These are phyloP conservation scores for Ormyrus thymus DNA, from an alignment of 2,888 invertebrate genomes.

Conservation along the genomic window DNA sequence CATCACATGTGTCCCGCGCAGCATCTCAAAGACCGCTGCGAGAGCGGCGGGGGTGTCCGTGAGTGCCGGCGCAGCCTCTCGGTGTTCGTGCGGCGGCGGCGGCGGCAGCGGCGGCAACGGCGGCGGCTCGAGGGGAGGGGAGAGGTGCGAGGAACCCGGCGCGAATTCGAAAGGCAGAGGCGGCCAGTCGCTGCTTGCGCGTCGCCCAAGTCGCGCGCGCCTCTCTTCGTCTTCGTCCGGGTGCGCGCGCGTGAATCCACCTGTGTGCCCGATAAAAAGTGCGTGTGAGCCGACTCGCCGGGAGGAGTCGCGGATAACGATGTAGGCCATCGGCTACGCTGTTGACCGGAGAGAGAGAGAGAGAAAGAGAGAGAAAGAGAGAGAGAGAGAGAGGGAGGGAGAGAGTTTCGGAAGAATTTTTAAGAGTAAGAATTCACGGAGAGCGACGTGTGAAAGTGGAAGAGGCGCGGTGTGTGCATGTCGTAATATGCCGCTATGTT, in stretches of 20 bases:
- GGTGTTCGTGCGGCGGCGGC: neutral
- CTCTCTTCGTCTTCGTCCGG: constrained; percentile 33
- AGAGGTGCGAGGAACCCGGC: constrained; percentile 63
- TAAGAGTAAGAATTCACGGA: no score
- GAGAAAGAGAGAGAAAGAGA: no score
- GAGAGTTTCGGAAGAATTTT: no score
- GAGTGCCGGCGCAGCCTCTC: no score
- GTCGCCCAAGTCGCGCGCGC: constrained; percentile 64
- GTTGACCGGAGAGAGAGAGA: no score
- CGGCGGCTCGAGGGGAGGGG: constrained; percentile 29
- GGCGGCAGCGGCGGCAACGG: neutral
- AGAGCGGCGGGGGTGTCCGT: neutral
- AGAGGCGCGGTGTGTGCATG: no score
- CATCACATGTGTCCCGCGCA: constrained; percentile 2
- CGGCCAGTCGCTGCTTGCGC: constrained; percentile 71
- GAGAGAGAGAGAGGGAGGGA: no score
- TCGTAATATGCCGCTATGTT: no score
- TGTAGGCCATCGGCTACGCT: no score
- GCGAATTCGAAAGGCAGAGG: constrained; percentile 69
- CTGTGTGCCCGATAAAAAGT: neutral
- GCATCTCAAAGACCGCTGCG: neutral
- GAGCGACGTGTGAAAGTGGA: no score
- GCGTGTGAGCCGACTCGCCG: neutral
- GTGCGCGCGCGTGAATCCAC: neutral
- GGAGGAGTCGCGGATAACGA: no score